Percentiles rank a stretch among this genome's conserved stretches.
Evolutionary conservation across 30 jellyfish, hydroid and myxozoan species (phyloP).

Genomic region (Aurelia sp.): DNA sequence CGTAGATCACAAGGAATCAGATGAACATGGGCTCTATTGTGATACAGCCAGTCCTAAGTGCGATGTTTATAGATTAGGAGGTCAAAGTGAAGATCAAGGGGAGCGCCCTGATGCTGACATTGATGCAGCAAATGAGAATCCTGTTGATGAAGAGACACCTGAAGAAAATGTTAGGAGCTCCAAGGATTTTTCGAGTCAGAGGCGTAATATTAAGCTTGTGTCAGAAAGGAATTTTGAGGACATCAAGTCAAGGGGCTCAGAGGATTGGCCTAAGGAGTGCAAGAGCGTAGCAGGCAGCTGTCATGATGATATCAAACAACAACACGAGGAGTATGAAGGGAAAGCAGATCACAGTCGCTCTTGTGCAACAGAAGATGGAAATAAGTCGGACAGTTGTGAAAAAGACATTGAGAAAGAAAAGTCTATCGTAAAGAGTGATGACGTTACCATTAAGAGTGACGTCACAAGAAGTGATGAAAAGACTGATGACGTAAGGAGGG

Average conservation of each 20-base stretch:
- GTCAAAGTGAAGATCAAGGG: too few relatives aligned
- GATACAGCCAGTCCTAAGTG: not conserved
- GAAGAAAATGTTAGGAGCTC: too few relatives aligned
- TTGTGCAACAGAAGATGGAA: not conserved
- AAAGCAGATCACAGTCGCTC: not conserved
- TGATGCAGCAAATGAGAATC: not conserved
- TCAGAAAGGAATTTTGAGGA: not conserved
- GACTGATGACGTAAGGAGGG: slow-evolving; percentile 13
- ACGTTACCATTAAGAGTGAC: not conserved
- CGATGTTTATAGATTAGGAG: too few relatives aligned
- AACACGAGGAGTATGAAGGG: not conserved
- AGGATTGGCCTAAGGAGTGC: not conserved
- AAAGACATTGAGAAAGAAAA: not conserved
- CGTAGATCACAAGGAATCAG: not conserved
- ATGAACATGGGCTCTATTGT: not conserved
- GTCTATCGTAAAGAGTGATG: not conserved
- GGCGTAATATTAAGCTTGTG: not conserved
- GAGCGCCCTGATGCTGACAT: not conserved
- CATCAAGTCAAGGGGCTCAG: not conserved
- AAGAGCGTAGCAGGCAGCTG: not conserved
- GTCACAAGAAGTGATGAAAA: not conserved
- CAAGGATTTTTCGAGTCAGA: too few relatives aligned
- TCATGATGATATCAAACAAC: not conserved
- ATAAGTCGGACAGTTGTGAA: not conserved
- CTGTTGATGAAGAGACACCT: not conserved